phyloP scores from a whole-genome alignment of 2,797 vertebrate genomes.

The Epinephelus awoara region DNA sequence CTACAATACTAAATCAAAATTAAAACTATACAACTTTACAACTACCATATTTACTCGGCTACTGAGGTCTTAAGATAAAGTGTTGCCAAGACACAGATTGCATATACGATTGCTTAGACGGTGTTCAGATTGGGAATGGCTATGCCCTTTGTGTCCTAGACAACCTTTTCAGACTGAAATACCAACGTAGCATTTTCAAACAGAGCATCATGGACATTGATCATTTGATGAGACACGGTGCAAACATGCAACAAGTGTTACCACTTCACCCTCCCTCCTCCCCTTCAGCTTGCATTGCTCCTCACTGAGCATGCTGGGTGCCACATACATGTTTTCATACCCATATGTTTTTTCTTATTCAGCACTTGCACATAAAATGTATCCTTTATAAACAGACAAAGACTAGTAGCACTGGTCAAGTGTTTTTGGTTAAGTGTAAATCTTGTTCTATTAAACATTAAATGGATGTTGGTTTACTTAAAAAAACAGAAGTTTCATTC shows the following conservation, averaged over 20 bases:
- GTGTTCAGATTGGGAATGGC: slow-evolving; percentile 9
- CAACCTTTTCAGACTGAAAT: slow-evolving; percentile 58
- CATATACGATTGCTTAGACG: not conserved
- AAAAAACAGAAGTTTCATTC: not conserved
- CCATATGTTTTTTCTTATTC: not conserved
- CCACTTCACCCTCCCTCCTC: not conserved
- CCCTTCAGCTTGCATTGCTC: not conserved
- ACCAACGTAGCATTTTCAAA: slow-evolving; percentile 56
- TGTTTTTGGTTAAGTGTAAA: not conserved
- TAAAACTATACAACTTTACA: not conserved
- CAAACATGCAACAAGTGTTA: slow-evolving; percentile 13
- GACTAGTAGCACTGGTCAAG: too few relatives aligned
- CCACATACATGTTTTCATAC: not conserved
- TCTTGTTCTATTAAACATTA: not conserved
- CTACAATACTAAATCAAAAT: not conserved
- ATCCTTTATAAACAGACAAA: not conserved
- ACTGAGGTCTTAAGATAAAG: too few relatives aligned
- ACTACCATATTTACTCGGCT: too few relatives aligned
- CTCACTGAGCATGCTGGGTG: not conserved
- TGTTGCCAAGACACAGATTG: not conserved
- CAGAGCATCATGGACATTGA: slow-evolving; percentile 16
- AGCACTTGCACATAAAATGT: not conserved
- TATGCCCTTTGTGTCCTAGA: slow-evolving; percentile 42
- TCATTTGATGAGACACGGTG: slow-evolving; percentile 34
- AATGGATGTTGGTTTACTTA: not conserved